Evolutionary conservation across 2,888 invertebrate species (phyloP), one percentile per base, ranked within the genome.

Genomic region (Bombylius major): DNA sequence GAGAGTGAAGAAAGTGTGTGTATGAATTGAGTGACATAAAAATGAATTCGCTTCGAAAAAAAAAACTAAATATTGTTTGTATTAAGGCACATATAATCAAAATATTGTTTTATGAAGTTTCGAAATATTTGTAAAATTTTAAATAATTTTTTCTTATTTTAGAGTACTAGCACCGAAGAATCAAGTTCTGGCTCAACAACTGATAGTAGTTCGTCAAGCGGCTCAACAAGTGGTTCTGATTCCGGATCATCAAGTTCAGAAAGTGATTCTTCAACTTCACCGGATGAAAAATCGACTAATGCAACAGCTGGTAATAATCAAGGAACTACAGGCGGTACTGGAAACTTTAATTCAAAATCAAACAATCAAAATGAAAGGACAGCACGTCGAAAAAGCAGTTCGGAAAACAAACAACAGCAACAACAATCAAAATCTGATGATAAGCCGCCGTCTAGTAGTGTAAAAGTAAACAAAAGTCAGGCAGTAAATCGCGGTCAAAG

Each of bases 211-310:
- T 77, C 81, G 3, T 78, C 82, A 0, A 85, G 85, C 64, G 84
- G 82, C 46, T 83, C 83, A 57, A 83, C 86, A 0, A 83, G 82
- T 59, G 82, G 81, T 55, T 84, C 86, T 0, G 86, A 82, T 47
- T 83, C 84, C 5, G 84, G 81, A 0, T 83, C 81, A 4, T 82
- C 83, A 46, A 84, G 83, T 63, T 81, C 82, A 0, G 88, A 86
- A 62, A 82, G 83, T 0, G 87, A 87, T 60, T 83, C 86, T 1
- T 83, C 84, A 1, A 77, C 78, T 4, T 81, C 76, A 1, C 74
- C 72, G 56, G 76, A 74, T 47, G 77, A 65, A 47, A 69, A 68
- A 57, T 53, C 56, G 6, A 32, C 57, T n/a, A 54, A 58, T 51
- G 47, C 44, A 8, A 57, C 44, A 23, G 13, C n/a, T 31, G 51